phyloP scores from a whole-genome alignment of 1,140 invertebrate species.

The Trachymyrmex septentrionalis region DNA sequence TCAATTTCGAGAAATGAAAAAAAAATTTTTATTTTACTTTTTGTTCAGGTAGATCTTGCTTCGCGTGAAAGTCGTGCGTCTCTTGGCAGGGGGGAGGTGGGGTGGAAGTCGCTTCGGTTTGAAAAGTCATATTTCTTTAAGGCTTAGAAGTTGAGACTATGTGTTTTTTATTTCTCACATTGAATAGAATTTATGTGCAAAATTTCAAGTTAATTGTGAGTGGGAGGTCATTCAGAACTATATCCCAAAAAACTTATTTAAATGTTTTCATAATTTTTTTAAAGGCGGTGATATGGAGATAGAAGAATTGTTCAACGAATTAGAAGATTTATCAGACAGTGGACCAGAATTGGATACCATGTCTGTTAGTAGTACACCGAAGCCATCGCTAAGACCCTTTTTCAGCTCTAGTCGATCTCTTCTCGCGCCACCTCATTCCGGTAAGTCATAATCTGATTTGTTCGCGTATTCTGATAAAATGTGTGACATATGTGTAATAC shows the following conservation, averaged over 20 bases:
- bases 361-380: slow-evolving; percentile 98
- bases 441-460: slow-evolving; percentile 79
- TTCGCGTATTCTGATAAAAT: slow-evolving; percentile 37
- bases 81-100: too few relatives aligned
- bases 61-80: too few relatives aligned
- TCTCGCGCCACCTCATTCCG: slow-evolving; percentile 82
- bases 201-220: too few relatives aligned
- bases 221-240: too few relatives aligned
- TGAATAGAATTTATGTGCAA: too few relatives aligned
- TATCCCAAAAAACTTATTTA: background rate
- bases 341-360: slow-evolving; percentile 98
- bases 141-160: too few relatives aligned
- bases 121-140: too few relatives aligned
- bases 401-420: slow-evolving; percentile 96
- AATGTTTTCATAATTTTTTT: slow-evolving; percentile 27
- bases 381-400: slow-evolving; percentile 97
- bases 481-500: slow-evolving; percentile 43
- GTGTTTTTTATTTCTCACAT: too few relatives aligned
- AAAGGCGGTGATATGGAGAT: slow-evolving; percentile 89
- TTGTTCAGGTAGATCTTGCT: too few relatives aligned
- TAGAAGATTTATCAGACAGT: slow-evolving; percentile 97
- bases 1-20: too few relatives aligned
- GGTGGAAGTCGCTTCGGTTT: too few relatives aligned
- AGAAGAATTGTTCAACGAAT: slow-evolving; percentile 93
- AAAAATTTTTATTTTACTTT: too few relatives aligned